Evolutionary conservation across 2,113 vertebrate species (phyloP).

Genomic region (Phrynocephalus versicolor): DNA sequence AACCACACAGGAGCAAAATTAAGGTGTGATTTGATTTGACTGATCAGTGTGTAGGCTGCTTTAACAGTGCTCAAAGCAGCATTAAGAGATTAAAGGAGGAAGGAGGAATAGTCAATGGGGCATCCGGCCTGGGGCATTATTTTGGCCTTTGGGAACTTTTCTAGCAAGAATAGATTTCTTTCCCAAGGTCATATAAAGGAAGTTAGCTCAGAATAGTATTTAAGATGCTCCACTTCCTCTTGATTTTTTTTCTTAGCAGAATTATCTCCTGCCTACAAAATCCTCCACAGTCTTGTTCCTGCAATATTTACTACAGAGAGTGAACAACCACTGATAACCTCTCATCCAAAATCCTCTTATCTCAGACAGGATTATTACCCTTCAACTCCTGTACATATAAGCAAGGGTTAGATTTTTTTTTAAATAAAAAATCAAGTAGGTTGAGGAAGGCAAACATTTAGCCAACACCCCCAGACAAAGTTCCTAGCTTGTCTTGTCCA

Average conservation of each 20-base stretch:
- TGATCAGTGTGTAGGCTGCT: background rate
- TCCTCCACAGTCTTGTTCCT: background rate
- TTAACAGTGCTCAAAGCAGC: background rate
- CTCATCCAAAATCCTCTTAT: background rate
- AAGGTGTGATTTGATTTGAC: background rate
- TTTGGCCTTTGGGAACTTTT: background rate
- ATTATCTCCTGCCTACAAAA: slow-evolving; percentile 18
- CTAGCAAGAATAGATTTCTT: background rate
- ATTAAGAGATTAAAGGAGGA: background rate
- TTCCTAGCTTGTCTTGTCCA: background rate
- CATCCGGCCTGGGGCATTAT: background rate
- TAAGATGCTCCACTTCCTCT: background rate
- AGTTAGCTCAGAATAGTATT: background rate
- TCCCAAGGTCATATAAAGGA: background rate
- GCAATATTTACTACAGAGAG: background rate
- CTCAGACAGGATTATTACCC: background rate
- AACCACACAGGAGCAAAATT: background rate
- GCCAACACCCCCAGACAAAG: background rate
- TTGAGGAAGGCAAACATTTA: slow-evolving; percentile 16
- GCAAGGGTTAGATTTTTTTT: background rate
- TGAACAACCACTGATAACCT: background rate
- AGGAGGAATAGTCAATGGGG: background rate
- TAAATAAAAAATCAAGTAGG: background rate
- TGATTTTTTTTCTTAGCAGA: background rate
- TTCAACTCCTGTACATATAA: background rate